Conservation (phyloP, 2,888 invertebrate genomes). For the Perizoma flavofasciatum region DNA sequence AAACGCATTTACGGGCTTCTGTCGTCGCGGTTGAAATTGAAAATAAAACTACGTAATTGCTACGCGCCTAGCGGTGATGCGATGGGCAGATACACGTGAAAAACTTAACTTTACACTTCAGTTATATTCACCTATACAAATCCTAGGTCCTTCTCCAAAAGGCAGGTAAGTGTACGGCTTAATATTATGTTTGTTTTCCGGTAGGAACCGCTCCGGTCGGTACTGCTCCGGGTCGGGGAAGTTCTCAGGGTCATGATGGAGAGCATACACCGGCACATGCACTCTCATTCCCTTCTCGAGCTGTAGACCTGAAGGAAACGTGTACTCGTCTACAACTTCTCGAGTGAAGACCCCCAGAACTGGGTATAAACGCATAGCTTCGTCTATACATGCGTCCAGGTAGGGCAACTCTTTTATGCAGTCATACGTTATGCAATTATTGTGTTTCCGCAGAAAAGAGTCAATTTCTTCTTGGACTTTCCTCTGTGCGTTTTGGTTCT, state of each 20-base stretch:
- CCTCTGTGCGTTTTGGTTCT: conserved; percentile 47
- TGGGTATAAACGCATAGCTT: conserved; percentile 62
- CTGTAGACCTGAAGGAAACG: conserved; percentile 53
- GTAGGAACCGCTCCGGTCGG: conserved; percentile 62
- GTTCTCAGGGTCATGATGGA: conserved; percentile 58
- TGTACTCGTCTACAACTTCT: conserved; percentile 61
- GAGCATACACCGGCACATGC: conserved; percentile 60
- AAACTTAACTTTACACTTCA: no score
- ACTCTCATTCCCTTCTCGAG: conserved; percentile 60
- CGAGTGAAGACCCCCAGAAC: conserved; percentile 56
- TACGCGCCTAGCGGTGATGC: no score
- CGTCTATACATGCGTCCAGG: conserved; percentile 56
- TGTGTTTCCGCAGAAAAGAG: conserved; percentile 44
- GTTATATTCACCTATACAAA: conserved; percentile 60
- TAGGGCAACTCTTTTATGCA: conserved; percentile 52
- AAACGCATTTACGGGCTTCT: no score
- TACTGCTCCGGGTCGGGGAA: conserved; percentile 63
- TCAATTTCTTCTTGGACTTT: conserved; percentile 53
- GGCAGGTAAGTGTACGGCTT: conserved; percentile 63
- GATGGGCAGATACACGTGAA: no score
- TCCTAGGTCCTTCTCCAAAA: conserved; percentile 68
- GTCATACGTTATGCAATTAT: conserved; percentile 50
- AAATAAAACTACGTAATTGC: no score
- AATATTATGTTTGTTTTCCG: conserved; percentile 51
- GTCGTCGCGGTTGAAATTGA: no score